Evolutionary conservation across 2,113 vertebrate species (phyloP).

Genomic region (Ctenomys sociabilis): DNA sequence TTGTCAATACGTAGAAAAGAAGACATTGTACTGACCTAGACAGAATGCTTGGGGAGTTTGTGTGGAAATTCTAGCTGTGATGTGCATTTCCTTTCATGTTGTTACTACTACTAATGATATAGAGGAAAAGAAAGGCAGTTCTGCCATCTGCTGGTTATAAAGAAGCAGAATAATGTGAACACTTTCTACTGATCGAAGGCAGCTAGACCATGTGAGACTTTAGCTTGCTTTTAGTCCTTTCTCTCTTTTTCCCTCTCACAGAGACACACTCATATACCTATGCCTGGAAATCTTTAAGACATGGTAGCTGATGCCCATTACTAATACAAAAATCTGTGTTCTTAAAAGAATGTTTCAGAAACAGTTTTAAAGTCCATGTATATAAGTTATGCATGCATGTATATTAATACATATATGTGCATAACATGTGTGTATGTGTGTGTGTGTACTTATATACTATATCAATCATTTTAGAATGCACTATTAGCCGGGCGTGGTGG

Average conservation of each 20-base stretch:
- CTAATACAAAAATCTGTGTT: not conserved
- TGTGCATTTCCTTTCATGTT: not conserved
- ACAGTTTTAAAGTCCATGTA: not conserved
- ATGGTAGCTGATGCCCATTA: not conserved
- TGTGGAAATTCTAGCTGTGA: not conserved
- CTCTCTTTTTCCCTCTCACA: not conserved
- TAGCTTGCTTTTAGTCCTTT: not conserved
- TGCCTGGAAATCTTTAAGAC: not conserved
- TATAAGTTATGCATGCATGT: not conserved
- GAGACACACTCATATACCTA: not conserved
- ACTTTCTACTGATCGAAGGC: not conserved
- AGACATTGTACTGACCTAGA: not conserved
- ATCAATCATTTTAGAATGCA: not conserved
- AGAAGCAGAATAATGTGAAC: not conserved
- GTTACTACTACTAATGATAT: not conserved
- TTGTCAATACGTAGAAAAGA: not conserved
- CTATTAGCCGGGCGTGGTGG: too few relatives aligned
- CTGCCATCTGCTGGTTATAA: not conserved
- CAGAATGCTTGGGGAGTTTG: not conserved
- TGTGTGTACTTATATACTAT: not conserved
- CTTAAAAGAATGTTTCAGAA: slow-evolving; percentile 42
- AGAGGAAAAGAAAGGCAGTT: not conserved
- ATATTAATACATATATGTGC: not conserved
- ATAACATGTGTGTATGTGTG: not conserved
- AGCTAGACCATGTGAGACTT: not conserved